phyloP scores from a whole-genome alignment of 2,113 vertebrate genomes.

The Colistium nudipinnis region DNA sequence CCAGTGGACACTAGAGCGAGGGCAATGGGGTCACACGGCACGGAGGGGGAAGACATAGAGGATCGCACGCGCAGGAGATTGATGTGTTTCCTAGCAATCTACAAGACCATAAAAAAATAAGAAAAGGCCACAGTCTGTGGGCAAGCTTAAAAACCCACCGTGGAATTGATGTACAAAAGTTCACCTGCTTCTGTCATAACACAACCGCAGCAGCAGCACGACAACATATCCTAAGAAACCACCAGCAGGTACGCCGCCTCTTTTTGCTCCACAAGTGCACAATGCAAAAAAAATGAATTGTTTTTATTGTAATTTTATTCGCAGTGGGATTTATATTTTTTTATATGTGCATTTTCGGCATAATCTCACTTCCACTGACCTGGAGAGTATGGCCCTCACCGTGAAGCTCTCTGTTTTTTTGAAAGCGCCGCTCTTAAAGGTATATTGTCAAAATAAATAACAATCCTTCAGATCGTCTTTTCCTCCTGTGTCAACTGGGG shows the following conservation, averaged over 20 bases:
- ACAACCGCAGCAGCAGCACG: constrained; percentile 61
- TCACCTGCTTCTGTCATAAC: constrained; percentile 76
- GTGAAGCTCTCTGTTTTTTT: constrained; percentile 23
- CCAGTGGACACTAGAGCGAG: constrained; percentile 70
- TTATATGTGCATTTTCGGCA: constrained; percentile 13
- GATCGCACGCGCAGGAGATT: constrained; percentile 71
- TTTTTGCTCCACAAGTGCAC: constrained; percentile 16
- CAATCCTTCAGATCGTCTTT: background rate
- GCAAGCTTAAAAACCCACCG: constrained; percentile 76
- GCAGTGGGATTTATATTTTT: background rate
- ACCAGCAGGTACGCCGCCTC: constrained; percentile 36
- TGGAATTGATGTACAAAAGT: constrained; percentile 75
- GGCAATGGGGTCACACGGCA: constrained; percentile 74
- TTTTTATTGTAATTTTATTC: constrained; percentile 36
- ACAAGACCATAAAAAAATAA: constrained; percentile 76
- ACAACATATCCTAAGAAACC: constrained; percentile 68
- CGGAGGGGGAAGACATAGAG: constrained; percentile 55
- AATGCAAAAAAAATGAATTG: constrained; percentile 7
- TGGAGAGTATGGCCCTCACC: constrained; percentile 13
- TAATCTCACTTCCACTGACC: constrained; percentile 7
- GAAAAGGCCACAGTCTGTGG: constrained; percentile 70
- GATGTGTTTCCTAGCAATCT: constrained; percentile 80
- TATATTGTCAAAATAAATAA: constrained; percentile 24
- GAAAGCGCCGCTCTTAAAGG: constrained; percentile 3
- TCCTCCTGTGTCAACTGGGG: background rate